phyloP scores from a whole-genome alignment of 2,888 invertebrate species.

The Conistra vaccinii region DNA sequence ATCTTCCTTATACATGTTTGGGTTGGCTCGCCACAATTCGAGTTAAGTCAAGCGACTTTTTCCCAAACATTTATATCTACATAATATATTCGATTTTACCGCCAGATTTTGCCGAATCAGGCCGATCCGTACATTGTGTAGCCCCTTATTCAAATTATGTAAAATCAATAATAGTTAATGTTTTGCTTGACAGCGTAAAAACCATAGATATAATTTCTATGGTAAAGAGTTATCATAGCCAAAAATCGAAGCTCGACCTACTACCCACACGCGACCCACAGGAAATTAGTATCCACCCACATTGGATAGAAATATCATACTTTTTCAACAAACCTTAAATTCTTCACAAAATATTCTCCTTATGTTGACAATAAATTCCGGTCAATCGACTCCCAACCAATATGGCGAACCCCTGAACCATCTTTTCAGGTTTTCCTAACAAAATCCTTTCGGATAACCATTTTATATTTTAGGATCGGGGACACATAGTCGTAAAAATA shows the following conservation, averaged over 20 bases:
- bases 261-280: constrained; percentile 23
- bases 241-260: not conserved
- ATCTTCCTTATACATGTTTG: no score
- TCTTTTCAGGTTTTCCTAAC: constrained; percentile 38
- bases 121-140: not conserved
- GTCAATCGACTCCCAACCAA: constrained; percentile 51
- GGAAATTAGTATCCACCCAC: constrained; percentile 58
- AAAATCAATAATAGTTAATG: not conserved
- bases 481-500: constrained; percentile 52
- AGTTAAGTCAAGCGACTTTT: no score
- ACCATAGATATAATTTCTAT: no score
- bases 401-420: constrained; percentile 44
- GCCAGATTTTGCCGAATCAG: not conserved
- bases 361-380: constrained; percentile 59
- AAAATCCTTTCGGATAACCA: constrained; percentile 45
- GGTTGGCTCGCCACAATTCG: not conserved
- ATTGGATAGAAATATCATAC: constrained; percentile 22
- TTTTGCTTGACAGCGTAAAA: not conserved
- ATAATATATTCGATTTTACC: no score
- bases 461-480: constrained; percentile 45
- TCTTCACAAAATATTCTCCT: constrained; percentile 49
- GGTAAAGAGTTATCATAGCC: not conserved
- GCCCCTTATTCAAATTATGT: not conserved
- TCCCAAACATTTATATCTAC: no score
- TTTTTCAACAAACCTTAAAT: constrained; percentile 38